Evolutionary conservation across 64 coral and sea anemone genomes (phyloP), one percentile per base, ranked within the genome.

Genomic region (Montipora cactus): DNA sequence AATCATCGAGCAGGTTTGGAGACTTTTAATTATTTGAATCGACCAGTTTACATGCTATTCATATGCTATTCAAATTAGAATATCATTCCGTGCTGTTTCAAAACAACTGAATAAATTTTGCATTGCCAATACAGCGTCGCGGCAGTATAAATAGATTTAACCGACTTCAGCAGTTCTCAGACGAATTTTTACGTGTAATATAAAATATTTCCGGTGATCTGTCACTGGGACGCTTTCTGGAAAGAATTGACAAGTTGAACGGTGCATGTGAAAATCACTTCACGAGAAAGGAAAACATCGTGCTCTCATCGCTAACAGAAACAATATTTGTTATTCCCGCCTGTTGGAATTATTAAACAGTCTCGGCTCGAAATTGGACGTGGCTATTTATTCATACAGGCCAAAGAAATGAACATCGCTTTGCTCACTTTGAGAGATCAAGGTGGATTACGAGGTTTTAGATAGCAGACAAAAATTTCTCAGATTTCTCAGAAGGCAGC

Each of bases 311-410:
- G 62, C 46, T 71, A 66, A 51, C 82, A 86, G 45, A 71, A 86
- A 72, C 62, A 86, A 71, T 86, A 86, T 86, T 86, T 86, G 68
- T 71, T 86, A 86, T 86, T 86, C 82, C 66, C 82, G 82, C 66
- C 82, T 86, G 82, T 86, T 66, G 64, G 64, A 86, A 86, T 86
- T 71, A 86, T 86, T 86, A 50, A 86, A 86, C 82, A 86, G 82
- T 7, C 66, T 71, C 19, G 76, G 45, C 16, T 47, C 76, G 76
- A 28, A 37, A 71, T 69, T 86, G 46, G 68, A 83, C 25, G 58
- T 58, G 59, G 28, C 59, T 84, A 46, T 49, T 86, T 50, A 78
- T 71, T 19, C 45, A 86, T 51, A 61, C 79, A 81, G 2, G n/a
- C 1, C 45, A 45, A 70, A 18, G 82, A 86, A 86, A 71, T 86